Evolutionary conservation across 1,140 invertebrate species (phyloP).

Genomic region (Hylaeus volcanicus): DNA sequence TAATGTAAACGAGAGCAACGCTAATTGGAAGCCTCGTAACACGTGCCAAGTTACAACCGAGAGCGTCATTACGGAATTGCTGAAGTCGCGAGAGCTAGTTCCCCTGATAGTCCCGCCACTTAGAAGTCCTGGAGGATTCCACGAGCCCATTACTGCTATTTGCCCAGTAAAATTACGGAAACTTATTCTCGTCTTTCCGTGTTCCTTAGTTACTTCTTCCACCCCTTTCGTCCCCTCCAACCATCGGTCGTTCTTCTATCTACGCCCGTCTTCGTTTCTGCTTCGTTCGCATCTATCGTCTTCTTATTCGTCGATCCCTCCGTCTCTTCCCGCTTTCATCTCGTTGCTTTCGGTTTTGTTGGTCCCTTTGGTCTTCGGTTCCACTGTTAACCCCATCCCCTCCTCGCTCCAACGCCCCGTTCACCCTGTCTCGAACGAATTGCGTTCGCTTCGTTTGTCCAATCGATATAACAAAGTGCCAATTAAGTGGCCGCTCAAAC

Average conservation of each 20-base stretch:
- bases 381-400: no score
- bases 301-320: not conserved
- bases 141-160: conserved; percentile 43
- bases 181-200: conserved; percentile 19
- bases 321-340: not conserved
- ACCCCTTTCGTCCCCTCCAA: not conserved
- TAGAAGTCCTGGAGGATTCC: conserved; percentile 21
- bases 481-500: conserved; percentile 37
- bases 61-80: conserved; percentile 59
- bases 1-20: conserved; percentile 58
- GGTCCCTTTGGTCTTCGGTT: not conserved
- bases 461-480: conserved; percentile 41
- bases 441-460: conserved; percentile 24
- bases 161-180: conserved; percentile 50
- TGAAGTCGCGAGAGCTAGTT: conserved; percentile 55
- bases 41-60: conserved; percentile 47
- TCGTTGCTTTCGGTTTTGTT: not conserved
- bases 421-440: not conserved
- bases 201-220: conserved; percentile 4
- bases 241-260: not conserved
- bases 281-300: no score
- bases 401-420: no score
- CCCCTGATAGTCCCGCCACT: conserved; percentile 21
- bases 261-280: not conserved
- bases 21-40: conserved; percentile 59